Evolutionary conservation across 37 sponge, comb jelly and placozoan species (phyloP).

Genomic region (Diacarnus erythraeanus): DNA sequence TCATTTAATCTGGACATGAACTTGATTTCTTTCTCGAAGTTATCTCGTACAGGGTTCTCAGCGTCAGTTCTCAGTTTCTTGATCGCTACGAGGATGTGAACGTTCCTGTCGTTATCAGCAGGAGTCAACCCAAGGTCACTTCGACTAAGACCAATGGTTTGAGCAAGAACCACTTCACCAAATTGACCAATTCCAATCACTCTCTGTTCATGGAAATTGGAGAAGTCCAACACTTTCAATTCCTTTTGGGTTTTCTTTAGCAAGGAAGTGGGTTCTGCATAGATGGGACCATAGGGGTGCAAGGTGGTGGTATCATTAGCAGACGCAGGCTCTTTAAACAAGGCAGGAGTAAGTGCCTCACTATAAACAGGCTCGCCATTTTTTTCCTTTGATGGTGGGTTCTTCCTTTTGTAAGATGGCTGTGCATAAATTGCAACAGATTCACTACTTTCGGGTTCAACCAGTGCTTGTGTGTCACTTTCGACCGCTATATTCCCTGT

Average conservation of each 20-base stretch:
- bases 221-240: conserved; percentile 6
- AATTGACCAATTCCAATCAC: conserved; percentile 76
- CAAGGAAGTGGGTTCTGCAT: conserved; percentile 53
- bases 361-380: conserved; percentile 26
- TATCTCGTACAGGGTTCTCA: conserved; percentile 8
- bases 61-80: conserved; percentile 63
- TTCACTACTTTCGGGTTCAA: not conserved
- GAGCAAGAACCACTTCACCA: conserved; percentile 78
- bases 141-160: conserved; percentile 55
- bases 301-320: conserved; percentile 16
- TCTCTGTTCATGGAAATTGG: conserved; percentile 32
- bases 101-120: not conserved
- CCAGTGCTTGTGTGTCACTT: not conserved
- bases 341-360: conserved; percentile 29
- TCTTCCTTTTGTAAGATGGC: not conserved
- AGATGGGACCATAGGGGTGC: conserved; percentile 58
- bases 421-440: not conserved
- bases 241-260: conserved; percentile 4
- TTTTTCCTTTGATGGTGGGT: not conserved
- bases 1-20: conserved; percentile 78
- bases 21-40: conserved; percentile 80
- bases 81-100: conserved; percentile 59
- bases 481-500: not conserved
- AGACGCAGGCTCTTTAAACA: not conserved
- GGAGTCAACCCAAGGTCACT: conserved; percentile 35